These are phyloP conservation scores for Chromis chromis DNA, from an alignment of 2,797 vertebrate species.

Conservation along the genomic window DNA sequence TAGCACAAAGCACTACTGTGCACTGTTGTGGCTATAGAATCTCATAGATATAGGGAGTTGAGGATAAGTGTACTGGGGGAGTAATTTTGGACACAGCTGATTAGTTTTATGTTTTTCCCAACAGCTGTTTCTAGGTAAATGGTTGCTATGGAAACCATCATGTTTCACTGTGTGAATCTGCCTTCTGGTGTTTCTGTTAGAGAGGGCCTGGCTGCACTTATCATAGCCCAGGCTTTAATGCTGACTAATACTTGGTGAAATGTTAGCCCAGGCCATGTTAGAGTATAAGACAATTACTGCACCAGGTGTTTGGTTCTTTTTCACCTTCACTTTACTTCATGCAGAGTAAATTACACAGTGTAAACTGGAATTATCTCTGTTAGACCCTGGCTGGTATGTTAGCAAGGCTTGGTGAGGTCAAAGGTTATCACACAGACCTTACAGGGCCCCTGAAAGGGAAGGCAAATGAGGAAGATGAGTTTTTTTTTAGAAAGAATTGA, in stretches of 20 bases:
- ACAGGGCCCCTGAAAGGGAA: background rate
- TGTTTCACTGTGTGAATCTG: slow-evolving; percentile 41
- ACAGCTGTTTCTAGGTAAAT: slow-evolving; percentile 17
- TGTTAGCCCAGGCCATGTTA: slow-evolving; percentile 4
- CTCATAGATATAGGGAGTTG: background rate
- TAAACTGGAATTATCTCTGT: slow-evolving; percentile 13
- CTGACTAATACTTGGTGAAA: slow-evolving; percentile 54
- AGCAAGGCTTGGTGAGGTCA: slow-evolving; percentile 29
- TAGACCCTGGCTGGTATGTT: slow-evolving; percentile 35
- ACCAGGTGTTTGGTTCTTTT: slow-evolving; percentile 48
- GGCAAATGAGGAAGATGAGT: slow-evolving; percentile 2
- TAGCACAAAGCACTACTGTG: slow-evolving; percentile 22
- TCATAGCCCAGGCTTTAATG: slow-evolving; percentile 39
- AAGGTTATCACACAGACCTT: slow-evolving; percentile 21
- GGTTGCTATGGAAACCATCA: slow-evolving; percentile 35
- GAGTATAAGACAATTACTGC: slow-evolving; percentile 59
- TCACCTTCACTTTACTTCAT: slow-evolving; percentile 57
- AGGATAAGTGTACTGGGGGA: slow-evolving; percentile 7
- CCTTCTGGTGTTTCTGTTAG: slow-evolving; percentile 60
- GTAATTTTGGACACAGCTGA: slow-evolving; percentile 14
- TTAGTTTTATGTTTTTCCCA: slow-evolving; percentile 6
- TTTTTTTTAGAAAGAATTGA: slow-evolving; percentile 15
- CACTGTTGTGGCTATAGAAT: background rate
- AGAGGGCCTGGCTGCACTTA: slow-evolving; percentile 9
- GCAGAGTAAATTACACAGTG: background rate